Percentiles rank a stretch among this genome's conserved stretches.
These are phyloP conservation scores for Rhinichthys klamathensis DNA, from an alignment of 2,113 vertebrate genomes.

Conservation along the genomic window DNA sequence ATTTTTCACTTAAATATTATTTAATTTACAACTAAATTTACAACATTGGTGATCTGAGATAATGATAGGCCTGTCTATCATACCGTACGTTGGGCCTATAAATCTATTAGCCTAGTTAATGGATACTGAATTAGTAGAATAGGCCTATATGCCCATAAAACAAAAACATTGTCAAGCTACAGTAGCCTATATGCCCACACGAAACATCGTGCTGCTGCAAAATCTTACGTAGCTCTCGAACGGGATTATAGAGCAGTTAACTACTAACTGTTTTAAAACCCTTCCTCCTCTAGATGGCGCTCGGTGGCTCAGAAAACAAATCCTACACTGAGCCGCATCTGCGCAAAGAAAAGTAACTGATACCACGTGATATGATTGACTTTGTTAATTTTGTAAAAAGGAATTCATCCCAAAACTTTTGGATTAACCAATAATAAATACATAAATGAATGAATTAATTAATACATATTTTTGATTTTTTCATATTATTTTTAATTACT, in stretches of 20 bases:
- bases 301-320: neutral
- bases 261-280: neutral
- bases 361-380: neutral
- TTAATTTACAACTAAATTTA: neutral
- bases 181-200: constrained; percentile 45
- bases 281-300: constrained; percentile 1
- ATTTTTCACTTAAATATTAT: neutral
- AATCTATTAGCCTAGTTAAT: no score
- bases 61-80: no score
- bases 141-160: neutral
- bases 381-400: neutral
- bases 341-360: neutral
- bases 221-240: constrained; percentile 19
- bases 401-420: neutral
- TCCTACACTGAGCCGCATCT: neutral
- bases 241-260: neutral
- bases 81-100: no score
- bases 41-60: no score
- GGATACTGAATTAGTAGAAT: no score
- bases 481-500: neutral
- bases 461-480: no score
- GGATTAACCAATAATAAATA: neutral
- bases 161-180: neutral
- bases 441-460: no score
- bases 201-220: constrained; percentile 43